Evolutionary conservation across 2,888 invertebrate species (phyloP).

Genomic region (Nephrotoma appendiculata): DNA sequence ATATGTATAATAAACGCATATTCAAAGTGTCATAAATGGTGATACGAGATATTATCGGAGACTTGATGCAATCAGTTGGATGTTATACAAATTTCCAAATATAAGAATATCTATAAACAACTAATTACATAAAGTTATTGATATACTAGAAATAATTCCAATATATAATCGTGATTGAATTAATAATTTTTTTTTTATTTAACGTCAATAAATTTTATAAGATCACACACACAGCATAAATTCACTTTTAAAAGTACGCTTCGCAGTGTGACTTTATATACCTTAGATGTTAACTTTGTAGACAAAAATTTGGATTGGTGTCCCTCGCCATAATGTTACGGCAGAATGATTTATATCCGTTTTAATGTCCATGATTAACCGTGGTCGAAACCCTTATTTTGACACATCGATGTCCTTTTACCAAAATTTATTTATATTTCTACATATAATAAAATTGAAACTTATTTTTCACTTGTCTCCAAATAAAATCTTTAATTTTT

Average conservation of each 20-base stretch:
- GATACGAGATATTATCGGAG: slow-evolving; percentile 1
- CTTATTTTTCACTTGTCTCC: background rate
- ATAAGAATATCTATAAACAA: background rate
- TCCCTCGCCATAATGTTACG: background rate
- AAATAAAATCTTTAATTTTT: background rate
- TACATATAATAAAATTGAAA: background rate
- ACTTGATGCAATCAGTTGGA: background rate
- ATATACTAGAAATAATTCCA: background rate
- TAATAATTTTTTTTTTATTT: background rate
- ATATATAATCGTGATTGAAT: background rate
- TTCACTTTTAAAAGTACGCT: too few species aligned
- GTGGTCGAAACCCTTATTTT: background rate
- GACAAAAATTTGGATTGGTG: too few species aligned
- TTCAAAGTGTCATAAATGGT: slow-evolving; percentile 3
- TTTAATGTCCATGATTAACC: background rate
- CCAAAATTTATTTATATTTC: background rate
- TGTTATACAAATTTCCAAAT: background rate
- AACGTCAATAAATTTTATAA: background rate
- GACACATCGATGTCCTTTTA: background rate
- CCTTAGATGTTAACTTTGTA: too few species aligned
- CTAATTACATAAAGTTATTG: background rate
- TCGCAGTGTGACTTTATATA: too few species aligned
- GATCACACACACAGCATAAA: background rate
- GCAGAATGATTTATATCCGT: background rate
- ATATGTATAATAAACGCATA: background rate